Base-by-base conservation (phyloP, 2,888 invertebrate species). In the Lithophane leautieri region DNA sequence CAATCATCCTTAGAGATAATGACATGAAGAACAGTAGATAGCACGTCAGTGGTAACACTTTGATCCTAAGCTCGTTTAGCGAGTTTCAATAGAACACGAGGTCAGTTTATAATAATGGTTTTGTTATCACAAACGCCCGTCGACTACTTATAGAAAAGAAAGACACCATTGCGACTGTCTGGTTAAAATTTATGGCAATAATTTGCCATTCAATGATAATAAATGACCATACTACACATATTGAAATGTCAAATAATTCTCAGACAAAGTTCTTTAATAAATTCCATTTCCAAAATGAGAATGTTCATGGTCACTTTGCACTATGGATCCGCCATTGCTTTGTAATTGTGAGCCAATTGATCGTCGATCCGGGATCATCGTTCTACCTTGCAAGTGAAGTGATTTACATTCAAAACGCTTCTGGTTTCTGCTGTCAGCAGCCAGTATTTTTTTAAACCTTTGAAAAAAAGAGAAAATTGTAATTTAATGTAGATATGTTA, bases 351-450 rank as follows among this genome's bases (percentile, higher is more conserved):
- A 44, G 12, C 50, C 66, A 65, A 63, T 72, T 63, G 50, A 40
- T 72, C 19, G 11, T 12, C 40, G 34, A 84, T 84, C 82, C 79
- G 76, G 76, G 79, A 77, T 66, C 67, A 74, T 76, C 72, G 76
- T n/a, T 60, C 73, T 67, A 40, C 70, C 56, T 74, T 69, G 69
- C n/a, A 54, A 19, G 54, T 54, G 8, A 60, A 58, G 25, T 44
- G 11, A 73, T 80, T 77, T 71, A 76, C 56, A 78, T 81, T 66
- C 66, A 67, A 42, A 71, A 58, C 28, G 22, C 28, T 77, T 72
- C 50, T 66, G 40, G 16, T 67, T 28, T 62, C 40, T 40, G 25
- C 7, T 58, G 25, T 34, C 11, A 19, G 19, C 2, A 34, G 34
- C 34, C 44, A 28, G 6, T 14, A 25, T 42, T n/a, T 16, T 71